Percentiles rank a stretch among this genome's conserved stretches.
Evolutionary conservation across 2,113 vertebrate genomes (phyloP).

Genomic region (Calidris pugnax): DNA sequence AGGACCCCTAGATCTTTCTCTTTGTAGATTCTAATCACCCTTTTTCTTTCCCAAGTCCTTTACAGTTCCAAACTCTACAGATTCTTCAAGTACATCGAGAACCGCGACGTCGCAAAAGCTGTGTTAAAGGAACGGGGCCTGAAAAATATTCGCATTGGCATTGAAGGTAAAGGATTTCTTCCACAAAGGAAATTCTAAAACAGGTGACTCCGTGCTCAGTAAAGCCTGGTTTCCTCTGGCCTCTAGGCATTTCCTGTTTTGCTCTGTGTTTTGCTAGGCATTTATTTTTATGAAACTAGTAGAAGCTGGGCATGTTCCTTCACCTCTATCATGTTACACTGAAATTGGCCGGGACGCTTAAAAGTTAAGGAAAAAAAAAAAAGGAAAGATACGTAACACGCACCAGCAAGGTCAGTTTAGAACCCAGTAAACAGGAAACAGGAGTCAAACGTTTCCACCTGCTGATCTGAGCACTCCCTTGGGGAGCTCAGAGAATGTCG

Average conservation of each 20-base stretch:
- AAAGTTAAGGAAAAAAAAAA: background rate
- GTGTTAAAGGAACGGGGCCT: slow-evolving; percentile 82
- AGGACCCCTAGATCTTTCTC: too few species aligned
- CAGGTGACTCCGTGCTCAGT: background rate
- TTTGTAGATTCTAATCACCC: background rate
- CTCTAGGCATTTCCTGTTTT: background rate
- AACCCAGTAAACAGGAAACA: background rate
- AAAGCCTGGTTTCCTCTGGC: background rate
- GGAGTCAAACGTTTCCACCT: background rate
- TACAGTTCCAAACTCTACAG: slow-evolving; percentile 86
- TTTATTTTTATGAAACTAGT: background rate
- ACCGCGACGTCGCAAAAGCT: slow-evolving; percentile 81
- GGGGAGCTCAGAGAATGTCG: background rate
- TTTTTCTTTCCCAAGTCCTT: slow-evolving; percentile 71
- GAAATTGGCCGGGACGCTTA: background rate
- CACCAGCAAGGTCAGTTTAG: background rate
- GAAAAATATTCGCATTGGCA: slow-evolving; percentile 86
- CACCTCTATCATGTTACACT: background rate
- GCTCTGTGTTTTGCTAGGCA: background rate
- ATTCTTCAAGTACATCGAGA: slow-evolving; percentile 88
- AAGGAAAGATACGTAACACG: background rate
- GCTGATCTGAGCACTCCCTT: background rate
- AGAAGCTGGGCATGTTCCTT: background rate
- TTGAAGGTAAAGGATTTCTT: slow-evolving; percentile 74
- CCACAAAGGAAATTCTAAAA: background rate